phyloP scores from a whole-genome alignment of 2,888 invertebrate genomes.

The Syrista parreyssii region DNA sequence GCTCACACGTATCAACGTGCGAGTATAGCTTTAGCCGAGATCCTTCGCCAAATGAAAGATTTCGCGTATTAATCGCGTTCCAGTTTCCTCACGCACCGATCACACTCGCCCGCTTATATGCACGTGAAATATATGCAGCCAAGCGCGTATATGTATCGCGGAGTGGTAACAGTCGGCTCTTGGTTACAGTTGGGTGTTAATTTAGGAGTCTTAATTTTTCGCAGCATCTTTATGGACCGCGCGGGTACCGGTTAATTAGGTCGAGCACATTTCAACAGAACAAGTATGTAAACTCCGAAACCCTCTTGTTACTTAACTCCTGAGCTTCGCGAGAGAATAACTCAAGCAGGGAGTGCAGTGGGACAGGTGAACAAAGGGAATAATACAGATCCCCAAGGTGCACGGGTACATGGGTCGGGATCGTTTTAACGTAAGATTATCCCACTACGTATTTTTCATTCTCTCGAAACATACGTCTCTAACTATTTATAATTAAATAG shows the following conservation, averaged over 20 bases:
- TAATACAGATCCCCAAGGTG: neutral
- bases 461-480: neutral
- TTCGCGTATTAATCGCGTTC: constrained; percentile 4
- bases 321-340: neutral
- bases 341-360: neutral
- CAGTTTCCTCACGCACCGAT: neutral
- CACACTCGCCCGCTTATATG: neutral
- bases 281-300: neutral
- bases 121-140: neutral
- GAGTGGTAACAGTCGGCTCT: neutral
- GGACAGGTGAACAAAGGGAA: neutral
- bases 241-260: neutral
- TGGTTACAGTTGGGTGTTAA: neutral
- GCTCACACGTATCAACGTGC: constrained; percentile 35
- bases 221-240: neutral
- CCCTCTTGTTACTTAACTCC: neutral
- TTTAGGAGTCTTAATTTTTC: neutral
- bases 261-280: neutral
- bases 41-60: constrained; percentile 4
- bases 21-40: constrained; percentile 12
- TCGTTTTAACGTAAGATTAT: neutral
- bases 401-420: neutral
- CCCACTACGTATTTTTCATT: neutral
- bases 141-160: neutral
- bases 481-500: neutral